phyloP scores from a whole-genome alignment of 2,888 invertebrate genomes.

The Campoletis raptor region DNA sequence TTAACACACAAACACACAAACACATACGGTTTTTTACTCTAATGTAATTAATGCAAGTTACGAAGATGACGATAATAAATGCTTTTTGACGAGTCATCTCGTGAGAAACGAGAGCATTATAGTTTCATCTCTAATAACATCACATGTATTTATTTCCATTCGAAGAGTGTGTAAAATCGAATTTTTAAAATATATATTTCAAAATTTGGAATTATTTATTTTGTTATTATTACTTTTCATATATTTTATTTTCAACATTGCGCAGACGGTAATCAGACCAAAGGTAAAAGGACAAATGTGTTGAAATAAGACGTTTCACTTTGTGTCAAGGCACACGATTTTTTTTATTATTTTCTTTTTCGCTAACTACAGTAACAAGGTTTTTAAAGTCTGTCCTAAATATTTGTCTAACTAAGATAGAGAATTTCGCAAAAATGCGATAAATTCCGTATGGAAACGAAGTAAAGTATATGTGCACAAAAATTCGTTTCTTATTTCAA shows the following conservation, averaged over 20 bases:
- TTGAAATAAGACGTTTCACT: neutral
- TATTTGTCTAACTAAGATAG: conserved; percentile 62
- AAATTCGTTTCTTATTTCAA: neutral
- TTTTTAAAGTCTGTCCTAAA: conserved; percentile 54
- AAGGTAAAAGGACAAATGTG: neutral
- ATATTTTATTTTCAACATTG: neutral
- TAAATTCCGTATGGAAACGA: conserved; percentile 1
- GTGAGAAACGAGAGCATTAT: conserved; percentile 53
- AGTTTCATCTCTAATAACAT: conserved; percentile 54
- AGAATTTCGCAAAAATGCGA: conserved; percentile 22
- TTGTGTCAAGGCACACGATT: conserved; percentile 22
- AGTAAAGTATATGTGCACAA: conserved; percentile 13
- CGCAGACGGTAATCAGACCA: neutral
- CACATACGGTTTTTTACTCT: conserved; percentile 71
- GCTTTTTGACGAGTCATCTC: conserved; percentile 71
- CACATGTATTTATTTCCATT: conserved; percentile 19
- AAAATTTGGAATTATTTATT: conserved; percentile 22
- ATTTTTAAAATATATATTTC: conserved; percentile 37
- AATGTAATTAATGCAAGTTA: conserved; percentile 72
- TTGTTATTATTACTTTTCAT: neutral
- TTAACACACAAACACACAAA: conserved; percentile 40
- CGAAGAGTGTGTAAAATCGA: conserved; percentile 39
- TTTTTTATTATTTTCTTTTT: conserved; percentile 22
- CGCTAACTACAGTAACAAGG: conserved; percentile 57
- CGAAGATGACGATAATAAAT: conserved; percentile 73